These are phyloP conservation scores for Pseudorasbora parva DNA, from an alignment of 2,113 vertebrate species.

Conservation along the genomic window DNA sequence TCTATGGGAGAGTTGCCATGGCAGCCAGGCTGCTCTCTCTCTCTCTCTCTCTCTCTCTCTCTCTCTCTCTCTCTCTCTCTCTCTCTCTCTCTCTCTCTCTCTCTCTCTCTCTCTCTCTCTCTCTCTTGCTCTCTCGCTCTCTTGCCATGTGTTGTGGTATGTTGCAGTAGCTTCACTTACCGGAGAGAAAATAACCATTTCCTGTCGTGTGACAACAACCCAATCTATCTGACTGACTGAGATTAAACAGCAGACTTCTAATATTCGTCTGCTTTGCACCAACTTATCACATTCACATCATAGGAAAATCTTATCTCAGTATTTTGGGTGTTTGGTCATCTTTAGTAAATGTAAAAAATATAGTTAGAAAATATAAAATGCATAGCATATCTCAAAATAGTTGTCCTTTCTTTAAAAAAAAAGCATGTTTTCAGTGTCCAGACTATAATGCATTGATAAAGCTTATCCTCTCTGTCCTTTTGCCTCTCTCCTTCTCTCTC, in stretches of 20 bases:
- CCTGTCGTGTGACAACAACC: constrained; percentile 24
- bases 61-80: constrained; percentile 31
- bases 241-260: neutral
- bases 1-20: constrained; percentile 56
- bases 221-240: neutral
- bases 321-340: neutral
- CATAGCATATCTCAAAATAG: neutral
- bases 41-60: constrained; percentile 25
- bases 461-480: no score
- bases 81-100: constrained; percentile 25
- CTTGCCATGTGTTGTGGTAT: constrained; percentile 44
- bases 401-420: neutral
- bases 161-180: constrained; percentile 36
- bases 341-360: neutral
- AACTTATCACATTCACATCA: neutral
- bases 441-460: neutral
- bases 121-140: no score
- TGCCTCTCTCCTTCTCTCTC: no score
- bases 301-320: neutral
- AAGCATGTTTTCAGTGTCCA: neutral
- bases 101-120: no score
- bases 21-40: constrained; percentile 45
- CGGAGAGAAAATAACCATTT: constrained; percentile 11
- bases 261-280: neutral
- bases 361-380: neutral